Evolutionary conservation across 2,888 invertebrate genomes (phyloP).

Genomic region (Teleiodes luculella): DNA sequence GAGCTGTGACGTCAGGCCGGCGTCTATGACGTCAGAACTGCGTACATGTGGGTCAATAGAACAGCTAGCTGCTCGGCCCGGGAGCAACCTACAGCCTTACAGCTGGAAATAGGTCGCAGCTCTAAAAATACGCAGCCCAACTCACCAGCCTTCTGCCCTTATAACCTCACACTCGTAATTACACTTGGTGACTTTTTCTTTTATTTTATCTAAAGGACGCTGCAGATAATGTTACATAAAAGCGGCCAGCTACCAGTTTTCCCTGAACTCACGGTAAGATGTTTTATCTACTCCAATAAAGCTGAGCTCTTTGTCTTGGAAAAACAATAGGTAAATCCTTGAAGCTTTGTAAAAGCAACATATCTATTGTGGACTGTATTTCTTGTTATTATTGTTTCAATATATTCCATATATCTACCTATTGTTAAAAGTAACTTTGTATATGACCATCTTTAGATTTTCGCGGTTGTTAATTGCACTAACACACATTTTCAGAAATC

Average conservation of each 20-base stretch:
- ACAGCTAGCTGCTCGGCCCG: conserved; percentile 49
- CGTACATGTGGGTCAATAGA: conserved; percentile 73
- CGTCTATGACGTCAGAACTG: conserved; percentile 63
- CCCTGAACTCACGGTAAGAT: conserved; percentile 21
- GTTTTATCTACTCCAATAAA: conserved; percentile 32
- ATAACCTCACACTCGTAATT: conserved; percentile 12
- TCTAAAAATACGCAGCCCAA: conserved; percentile 56
- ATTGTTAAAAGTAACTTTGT: neutral
- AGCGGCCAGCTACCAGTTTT: neutral
- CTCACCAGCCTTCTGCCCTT: conserved; percentile 34
- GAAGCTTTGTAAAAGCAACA: neutral
- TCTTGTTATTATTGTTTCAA: too few relatives aligned
- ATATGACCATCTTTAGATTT: too few relatives aligned
- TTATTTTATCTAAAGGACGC: conserved; percentile 27
- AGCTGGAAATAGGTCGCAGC: conserved; percentile 64
- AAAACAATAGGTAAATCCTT: conserved; percentile 12
- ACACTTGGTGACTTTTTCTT: neutral
- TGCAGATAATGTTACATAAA: conserved; percentile 1
- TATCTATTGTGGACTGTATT: too few relatives aligned
- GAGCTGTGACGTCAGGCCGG: conserved; percentile 55
- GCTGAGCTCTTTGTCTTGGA: conserved; percentile 12
- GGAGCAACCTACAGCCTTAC: conserved; percentile 44
- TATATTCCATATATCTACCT: too few relatives aligned
- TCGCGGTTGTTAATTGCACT: too few relatives aligned
- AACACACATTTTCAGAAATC: too few relatives aligned